Evolutionary conservation across 2,113 vertebrate genomes (phyloP).

Genomic region (Brachypteracias leptosomus): DNA sequence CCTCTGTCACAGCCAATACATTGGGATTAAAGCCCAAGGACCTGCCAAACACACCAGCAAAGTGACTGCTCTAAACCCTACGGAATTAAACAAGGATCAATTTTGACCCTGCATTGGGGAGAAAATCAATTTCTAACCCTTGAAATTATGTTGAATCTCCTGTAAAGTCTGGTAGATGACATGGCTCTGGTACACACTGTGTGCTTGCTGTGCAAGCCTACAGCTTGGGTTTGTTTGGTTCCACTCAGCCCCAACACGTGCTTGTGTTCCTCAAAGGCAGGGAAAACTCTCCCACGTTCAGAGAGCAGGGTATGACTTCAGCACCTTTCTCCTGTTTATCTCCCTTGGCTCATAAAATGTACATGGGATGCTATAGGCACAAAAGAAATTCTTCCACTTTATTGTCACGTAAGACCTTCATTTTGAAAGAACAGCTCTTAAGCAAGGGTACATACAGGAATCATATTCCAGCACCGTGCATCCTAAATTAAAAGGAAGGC

Average conservation of each 20-base stretch:
- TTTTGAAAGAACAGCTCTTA: neutral
- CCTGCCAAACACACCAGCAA: neutral
- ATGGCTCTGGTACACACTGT: no score
- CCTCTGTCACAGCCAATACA: neutral
- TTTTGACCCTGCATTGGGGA: neutral
- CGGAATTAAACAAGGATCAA: neutral
- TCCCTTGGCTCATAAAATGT: neutral
- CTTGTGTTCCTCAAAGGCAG: neutral
- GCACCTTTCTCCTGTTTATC: neutral
- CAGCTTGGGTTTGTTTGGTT: neutral
- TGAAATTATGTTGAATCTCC: neutral
- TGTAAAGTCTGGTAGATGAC: neutral
- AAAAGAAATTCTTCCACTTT: neutral
- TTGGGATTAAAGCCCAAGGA: neutral
- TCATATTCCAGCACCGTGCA: neutral
- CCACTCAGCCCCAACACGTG: neutral
- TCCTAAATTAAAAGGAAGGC: neutral
- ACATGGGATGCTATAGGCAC: neutral
- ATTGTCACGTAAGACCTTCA: neutral
- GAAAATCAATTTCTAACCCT: neutral
- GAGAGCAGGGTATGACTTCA: neutral
- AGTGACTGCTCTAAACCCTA: neutral
- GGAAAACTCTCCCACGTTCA: neutral
- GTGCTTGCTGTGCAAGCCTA: neutral
- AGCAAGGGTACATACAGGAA: neutral